A percentile compares a stretch with the other conserved stretches of the same genome.
Conservation (phyloP, 1,140 invertebrate genomes). For the Drosophila nasuta region DNA sequence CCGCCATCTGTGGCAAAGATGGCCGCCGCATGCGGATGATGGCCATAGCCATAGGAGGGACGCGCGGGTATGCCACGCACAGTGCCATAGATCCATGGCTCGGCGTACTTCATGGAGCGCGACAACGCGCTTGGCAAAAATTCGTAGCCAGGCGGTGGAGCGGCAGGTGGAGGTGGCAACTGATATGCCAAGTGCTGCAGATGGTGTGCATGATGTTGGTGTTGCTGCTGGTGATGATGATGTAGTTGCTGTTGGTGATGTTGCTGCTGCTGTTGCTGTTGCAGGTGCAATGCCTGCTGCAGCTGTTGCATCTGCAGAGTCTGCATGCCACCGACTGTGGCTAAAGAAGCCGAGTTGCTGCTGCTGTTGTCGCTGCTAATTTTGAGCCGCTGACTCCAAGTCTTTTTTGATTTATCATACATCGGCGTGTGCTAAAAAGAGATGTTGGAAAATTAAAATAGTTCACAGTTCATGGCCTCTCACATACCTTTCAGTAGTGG, state of each 20-base stretch:
- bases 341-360: slow-evolving; percentile 48
- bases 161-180: slow-evolving; percentile 46
- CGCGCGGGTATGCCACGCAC: slow-evolving; percentile 87
- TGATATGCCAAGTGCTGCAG: slow-evolving; percentile 67
- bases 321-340: slow-evolving; percentile 67
- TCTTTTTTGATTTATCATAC: slow-evolving; percentile 85
- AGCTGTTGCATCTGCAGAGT: slow-evolving; percentile 71
- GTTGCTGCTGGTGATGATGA: slow-evolving; percentile 60
- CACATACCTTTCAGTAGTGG: slow-evolving; percentile 58
- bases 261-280: slow-evolving; percentile 44
- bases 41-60: slow-evolving; percentile 79
- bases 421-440: slow-evolving; percentile 63
- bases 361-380: slow-evolving; percentile 82
- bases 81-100: slow-evolving; percentile 92
- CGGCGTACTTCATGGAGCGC: slow-evolving; percentile 93
- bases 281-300: slow-evolving; percentile 58
- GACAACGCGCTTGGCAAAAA: slow-evolving; percentile 87
- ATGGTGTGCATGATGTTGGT: slow-evolving; percentile 45
- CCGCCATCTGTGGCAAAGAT: slow-evolving; percentile 85
- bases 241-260: slow-evolving; percentile 45
- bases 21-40: slow-evolving; percentile 86
- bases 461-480: slow-evolving; percentile 2
- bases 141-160: slow-evolving; percentile 62
- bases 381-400: slow-evolving; percentile 85
- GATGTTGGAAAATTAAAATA: not conserved